Evolutionary conservation across 2,797 vertebrate genomes (phyloP).

Genomic region (Onychomys arenicola): DNA sequence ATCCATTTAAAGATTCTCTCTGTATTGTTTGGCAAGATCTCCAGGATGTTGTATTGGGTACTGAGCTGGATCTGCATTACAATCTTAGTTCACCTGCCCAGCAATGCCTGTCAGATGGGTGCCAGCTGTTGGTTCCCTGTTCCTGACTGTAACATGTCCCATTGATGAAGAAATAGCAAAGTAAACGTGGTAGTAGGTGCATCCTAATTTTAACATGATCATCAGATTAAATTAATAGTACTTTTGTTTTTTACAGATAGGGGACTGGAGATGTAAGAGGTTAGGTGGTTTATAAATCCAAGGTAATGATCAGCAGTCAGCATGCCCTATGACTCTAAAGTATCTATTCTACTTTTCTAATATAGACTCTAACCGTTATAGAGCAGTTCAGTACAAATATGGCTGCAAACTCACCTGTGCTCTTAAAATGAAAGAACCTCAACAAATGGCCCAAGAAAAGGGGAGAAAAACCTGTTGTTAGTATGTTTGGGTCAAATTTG

Average conservation of each 20-base stretch:
- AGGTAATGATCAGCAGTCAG: background rate
- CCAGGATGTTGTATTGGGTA: background rate
- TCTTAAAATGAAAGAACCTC: slow-evolving; percentile 43
- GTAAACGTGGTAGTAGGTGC: background rate
- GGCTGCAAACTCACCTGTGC: background rate
- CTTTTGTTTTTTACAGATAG: slow-evolving; percentile 19
- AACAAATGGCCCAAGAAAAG: background rate
- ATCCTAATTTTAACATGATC: background rate
- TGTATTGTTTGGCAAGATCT: background rate
- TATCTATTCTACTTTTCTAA: background rate
- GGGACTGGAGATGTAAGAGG: background rate
- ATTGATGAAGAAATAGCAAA: background rate
- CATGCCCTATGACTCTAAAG: background rate
- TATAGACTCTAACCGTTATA: background rate
- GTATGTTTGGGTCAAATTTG: background rate
- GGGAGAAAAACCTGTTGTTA: background rate
- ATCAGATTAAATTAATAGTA: background rate
- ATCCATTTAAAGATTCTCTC: background rate
- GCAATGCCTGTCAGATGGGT: background rate
- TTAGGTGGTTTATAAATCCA: slow-evolving; percentile 17
- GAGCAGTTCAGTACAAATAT: background rate
- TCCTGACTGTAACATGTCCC: background rate
- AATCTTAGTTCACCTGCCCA: background rate
- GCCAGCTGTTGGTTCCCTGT: background rate
- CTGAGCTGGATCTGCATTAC: background rate